Evolutionary conservation across 2,888 invertebrate genomes (phyloP).

Genomic region (Drosophila suboccidentalis): DNA sequence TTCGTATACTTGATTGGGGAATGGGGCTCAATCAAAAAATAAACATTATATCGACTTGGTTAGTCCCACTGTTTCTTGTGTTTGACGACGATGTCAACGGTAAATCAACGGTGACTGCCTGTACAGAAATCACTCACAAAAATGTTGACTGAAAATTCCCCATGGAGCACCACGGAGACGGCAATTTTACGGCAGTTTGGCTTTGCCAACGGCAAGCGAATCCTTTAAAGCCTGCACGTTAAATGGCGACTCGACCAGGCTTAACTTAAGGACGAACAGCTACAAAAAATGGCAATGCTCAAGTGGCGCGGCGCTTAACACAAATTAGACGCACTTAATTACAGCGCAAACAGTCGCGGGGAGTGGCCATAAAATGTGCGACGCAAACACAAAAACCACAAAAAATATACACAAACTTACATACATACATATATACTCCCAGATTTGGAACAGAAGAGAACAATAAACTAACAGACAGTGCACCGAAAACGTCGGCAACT

Average conservation of each 20-base stretch:
- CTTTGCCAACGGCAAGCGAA: slow-evolving; percentile 45
- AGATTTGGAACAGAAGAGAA: slow-evolving; percentile 8
- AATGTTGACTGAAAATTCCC: slow-evolving; percentile 57
- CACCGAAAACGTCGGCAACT: slow-evolving; percentile 20
- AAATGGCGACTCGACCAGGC: slow-evolving; percentile 37
- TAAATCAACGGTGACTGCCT: slow-evolving; percentile 12
- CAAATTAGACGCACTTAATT: slow-evolving; percentile 82
- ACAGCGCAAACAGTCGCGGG: slow-evolving; percentile 73
- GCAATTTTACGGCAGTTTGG: slow-evolving; percentile 73
- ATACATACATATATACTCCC: slow-evolving; percentile 4
- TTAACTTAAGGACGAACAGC: slow-evolving; percentile 37
- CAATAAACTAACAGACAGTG: slow-evolving; percentile 6
- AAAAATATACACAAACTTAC: slow-evolving; percentile 7
- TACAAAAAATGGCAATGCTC: slow-evolving; percentile 53
- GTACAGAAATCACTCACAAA: slow-evolving; percentile 65
- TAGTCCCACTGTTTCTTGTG: not conserved
- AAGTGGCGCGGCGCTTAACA: slow-evolving; percentile 76
- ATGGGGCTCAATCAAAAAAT: slow-evolving; percentile 18
- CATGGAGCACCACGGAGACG: slow-evolving; percentile 32
- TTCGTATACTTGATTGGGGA: slow-evolving; percentile 9
- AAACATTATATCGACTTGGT: slow-evolving; percentile 27
- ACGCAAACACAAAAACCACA: slow-evolving; percentile 51
- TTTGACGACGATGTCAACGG: slow-evolving; percentile 11
- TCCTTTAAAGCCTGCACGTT: slow-evolving; percentile 60
- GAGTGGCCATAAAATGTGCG: slow-evolving; percentile 64